These are phyloP conservation scores for Leuciscus idus DNA, from an alignment of 2,113 vertebrate genomes.

Conservation along the genomic window DNA sequence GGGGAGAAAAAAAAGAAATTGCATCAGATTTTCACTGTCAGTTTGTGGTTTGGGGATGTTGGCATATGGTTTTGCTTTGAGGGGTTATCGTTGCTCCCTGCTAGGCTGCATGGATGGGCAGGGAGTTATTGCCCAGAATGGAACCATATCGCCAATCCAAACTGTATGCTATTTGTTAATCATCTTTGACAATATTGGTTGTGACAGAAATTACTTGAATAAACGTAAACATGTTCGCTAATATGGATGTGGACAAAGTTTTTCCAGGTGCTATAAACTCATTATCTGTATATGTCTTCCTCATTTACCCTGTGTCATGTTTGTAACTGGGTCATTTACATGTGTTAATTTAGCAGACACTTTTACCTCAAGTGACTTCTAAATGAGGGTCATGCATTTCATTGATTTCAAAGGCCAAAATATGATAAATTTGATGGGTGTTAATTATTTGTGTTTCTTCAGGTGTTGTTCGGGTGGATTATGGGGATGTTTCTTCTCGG, in stretches of 20 bases:
- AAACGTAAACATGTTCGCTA: not conserved
- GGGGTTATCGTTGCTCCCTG: too few relatives aligned
- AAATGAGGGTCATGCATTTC: not conserved
- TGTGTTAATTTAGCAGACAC: not conserved
- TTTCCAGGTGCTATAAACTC: not conserved
- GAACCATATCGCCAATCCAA: too few relatives aligned
- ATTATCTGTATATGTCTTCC: not conserved
- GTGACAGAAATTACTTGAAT: too few relatives aligned
- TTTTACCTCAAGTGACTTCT: not conserved
- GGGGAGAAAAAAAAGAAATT: too few relatives aligned
- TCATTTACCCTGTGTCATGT: not conserved
- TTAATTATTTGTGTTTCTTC: conserved; percentile 55
- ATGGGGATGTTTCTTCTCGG: conserved; percentile 89
- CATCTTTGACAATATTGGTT: too few relatives aligned
- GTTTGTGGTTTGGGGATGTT: too few relatives aligned
- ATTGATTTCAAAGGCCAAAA: not conserved
- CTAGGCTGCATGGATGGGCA: too few relatives aligned
- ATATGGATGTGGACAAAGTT: not conserved
- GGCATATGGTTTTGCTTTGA: too few relatives aligned
- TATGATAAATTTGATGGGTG: not conserved
- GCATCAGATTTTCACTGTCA: too few relatives aligned
- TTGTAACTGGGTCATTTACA: not conserved
- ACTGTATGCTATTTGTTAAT: too few relatives aligned
- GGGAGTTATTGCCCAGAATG: too few relatives aligned
- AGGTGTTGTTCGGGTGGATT: conserved; percentile 97